Conservation (phyloP, 2,888 invertebrate genomes). For the Candidula unifasciata region DNA sequence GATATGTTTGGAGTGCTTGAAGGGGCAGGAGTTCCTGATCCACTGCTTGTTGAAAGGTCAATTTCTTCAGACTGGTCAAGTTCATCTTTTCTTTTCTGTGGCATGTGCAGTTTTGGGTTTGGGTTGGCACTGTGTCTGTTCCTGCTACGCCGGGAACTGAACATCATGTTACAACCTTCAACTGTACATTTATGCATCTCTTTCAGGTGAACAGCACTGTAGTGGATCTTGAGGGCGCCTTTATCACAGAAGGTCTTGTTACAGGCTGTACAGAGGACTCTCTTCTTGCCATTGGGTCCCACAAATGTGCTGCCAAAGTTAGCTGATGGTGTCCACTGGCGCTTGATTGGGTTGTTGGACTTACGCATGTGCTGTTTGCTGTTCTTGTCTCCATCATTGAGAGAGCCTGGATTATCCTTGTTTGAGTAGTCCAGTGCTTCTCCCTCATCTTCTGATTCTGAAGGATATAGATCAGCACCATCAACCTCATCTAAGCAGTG, state of each 20-base stretch:
- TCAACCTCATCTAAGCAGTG: constrained; percentile 46
- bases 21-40: constrained; percentile 50
- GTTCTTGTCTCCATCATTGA: constrained; percentile 44
- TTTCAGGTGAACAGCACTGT: constrained; percentile 97
- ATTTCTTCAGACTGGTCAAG: constrained; percentile 78
- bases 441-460: constrained; percentile 59
- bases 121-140: constrained; percentile 98
- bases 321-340: constrained; percentile 78
- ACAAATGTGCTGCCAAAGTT: constrained; percentile 74
- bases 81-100: constrained; percentile 90
- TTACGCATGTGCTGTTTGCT: constrained; percentile 77
- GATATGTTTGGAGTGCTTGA: constrained; percentile 59
- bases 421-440: constrained; percentile 68
- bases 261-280: constrained; percentile 98
- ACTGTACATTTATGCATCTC: constrained; percentile 99
- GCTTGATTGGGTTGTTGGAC: constrained; percentile 78
- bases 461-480: constrained; percentile 49
- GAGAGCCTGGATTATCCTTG: constrained; percentile 59
- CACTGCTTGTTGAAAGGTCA: constrained; percentile 35
- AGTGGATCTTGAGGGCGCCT: constrained; percentile 99
- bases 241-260: constrained; percentile 99
- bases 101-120: constrained; percentile 97
- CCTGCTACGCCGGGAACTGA: constrained; percentile 95
- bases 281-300: constrained; percentile 84
- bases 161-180: constrained; percentile 99